Percentiles rank a stretch among this genome's conserved stretches.
Evolutionary conservation across 2,888 invertebrate species (phyloP).

Genomic region (Spisula subtruncata): DNA sequence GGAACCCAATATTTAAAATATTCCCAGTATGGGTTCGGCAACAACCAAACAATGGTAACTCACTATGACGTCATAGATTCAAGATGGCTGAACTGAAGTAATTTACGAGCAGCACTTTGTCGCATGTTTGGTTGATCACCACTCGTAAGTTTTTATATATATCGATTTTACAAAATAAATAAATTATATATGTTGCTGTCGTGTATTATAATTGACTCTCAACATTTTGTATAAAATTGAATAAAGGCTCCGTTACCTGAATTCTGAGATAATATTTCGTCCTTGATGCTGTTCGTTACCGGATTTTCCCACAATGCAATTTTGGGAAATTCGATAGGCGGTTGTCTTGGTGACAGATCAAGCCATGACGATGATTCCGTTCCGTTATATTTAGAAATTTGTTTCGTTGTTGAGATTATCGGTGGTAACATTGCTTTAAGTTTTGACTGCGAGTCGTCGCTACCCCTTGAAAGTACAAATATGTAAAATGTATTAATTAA

Average conservation of each 20-base stretch:
- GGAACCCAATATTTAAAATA: no score
- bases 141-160: no score
- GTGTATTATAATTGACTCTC: no score
- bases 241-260: constrained; percentile 14
- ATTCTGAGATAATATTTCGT: constrained; percentile 20
- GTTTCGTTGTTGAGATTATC: constrained; percentile 54
- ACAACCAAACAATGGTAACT: neutral
- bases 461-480: neutral
- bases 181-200: no score
- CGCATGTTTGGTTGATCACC: no score
- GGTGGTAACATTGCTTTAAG: constrained; percentile 39
- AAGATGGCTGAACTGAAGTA: neutral
- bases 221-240: no score
- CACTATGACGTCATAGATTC: no score
- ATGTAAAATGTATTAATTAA: neutral
- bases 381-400: constrained; percentile 21
- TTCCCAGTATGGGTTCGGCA: no score
- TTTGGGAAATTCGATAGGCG: neutral
- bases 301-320: constrained; percentile 44
- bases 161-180: no score
- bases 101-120: no score
- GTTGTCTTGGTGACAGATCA: constrained; percentile 39
- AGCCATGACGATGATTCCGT: constrained; percentile 37
- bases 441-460: neutral
- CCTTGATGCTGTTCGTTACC: neutral